These are phyloP conservation scores for Drosophila lowei DNA, from an alignment of 1,140 invertebrate species.

Conservation along the genomic window DNA sequence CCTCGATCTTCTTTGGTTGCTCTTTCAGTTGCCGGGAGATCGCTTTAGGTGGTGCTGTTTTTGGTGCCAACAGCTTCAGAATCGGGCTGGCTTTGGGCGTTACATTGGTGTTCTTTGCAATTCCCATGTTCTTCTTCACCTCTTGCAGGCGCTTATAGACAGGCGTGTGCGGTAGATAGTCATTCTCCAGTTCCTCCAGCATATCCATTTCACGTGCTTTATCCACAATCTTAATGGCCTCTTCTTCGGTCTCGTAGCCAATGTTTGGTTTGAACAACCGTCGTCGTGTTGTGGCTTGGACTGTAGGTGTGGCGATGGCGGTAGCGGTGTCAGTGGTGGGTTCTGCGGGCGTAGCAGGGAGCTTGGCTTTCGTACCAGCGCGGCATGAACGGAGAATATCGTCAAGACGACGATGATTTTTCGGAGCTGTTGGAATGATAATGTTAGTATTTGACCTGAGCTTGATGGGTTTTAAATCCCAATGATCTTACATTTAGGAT, in stretches of 20 bases:
- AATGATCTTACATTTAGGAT: slow-evolving; percentile 17
- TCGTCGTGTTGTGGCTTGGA: slow-evolving; percentile 33
- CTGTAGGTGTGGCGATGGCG: slow-evolving; percentile 2
- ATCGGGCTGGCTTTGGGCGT: slow-evolving; percentile 20
- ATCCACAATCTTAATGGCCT: slow-evolving; percentile 45
- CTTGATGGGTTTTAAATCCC: neutral
- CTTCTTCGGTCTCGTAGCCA: slow-evolving; percentile 49
- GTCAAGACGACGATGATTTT: slow-evolving; percentile 40
- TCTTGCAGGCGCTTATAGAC: slow-evolving; percentile 57
- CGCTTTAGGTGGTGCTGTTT: slow-evolving; percentile 13
- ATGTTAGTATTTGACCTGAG: neutral
- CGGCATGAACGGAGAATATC: slow-evolving; percentile 66
- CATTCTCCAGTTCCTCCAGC: slow-evolving; percentile 48
- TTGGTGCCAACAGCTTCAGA: slow-evolving; percentile 15
- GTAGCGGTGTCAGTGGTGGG: neutral
- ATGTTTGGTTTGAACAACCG: slow-evolving; percentile 65
- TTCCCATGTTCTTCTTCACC: slow-evolving; percentile 41
- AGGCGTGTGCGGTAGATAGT: slow-evolving; percentile 48
- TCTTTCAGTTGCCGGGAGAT: slow-evolving; percentile 1
- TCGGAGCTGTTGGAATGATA: slow-evolving; percentile 13
- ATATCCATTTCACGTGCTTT: slow-evolving; percentile 42
- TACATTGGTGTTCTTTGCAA: neutral
- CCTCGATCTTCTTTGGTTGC: neutral
- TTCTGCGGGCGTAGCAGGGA: slow-evolving; percentile 25
- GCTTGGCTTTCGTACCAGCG: slow-evolving; percentile 37